phyloP scores from a whole-genome alignment of 2,113 vertebrate species.

The Stigmatopora nigra region DNA sequence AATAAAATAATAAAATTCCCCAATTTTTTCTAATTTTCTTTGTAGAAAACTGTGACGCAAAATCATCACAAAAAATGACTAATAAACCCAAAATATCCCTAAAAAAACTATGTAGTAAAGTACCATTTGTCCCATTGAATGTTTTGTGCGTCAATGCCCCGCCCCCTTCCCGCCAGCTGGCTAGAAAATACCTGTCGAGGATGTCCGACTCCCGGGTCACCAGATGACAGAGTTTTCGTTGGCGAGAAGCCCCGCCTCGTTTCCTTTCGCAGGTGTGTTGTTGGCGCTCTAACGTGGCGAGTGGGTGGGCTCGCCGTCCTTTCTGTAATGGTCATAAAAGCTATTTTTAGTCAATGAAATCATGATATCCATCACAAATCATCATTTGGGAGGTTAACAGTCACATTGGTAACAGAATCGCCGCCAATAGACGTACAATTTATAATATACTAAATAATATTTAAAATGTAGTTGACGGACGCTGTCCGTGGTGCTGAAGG shows the following conservation, averaged over 20 bases:
- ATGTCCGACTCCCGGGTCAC: conserved; percentile 6
- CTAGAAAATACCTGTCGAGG: background rate
- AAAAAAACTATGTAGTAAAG: too few species aligned
- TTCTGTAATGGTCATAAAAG: background rate
- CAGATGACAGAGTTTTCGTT: background rate
- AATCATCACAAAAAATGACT: too few species aligned
- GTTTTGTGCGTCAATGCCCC: background rate
- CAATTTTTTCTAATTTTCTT: too few species aligned
- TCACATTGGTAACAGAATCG: too few species aligned
- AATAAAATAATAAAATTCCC: too few species aligned
- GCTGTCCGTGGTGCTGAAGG: too few species aligned
- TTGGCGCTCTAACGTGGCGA: background rate
- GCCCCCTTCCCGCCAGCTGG: background rate
- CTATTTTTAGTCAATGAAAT: background rate
- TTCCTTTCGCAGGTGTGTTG: background rate
- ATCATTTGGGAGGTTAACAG: background rate
- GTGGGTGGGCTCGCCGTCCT: background rate
- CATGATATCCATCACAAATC: background rate
- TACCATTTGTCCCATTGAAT: background rate
- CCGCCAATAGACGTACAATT: too few species aligned
- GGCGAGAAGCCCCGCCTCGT: background rate
- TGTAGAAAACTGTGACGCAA: too few species aligned
- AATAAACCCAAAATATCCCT: too few species aligned
- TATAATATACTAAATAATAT: too few species aligned
- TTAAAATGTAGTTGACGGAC: too few species aligned